phyloP scores from a whole-genome alignment of 2,113 vertebrate species.

The Dolichallabes microphthalmus region DNA sequence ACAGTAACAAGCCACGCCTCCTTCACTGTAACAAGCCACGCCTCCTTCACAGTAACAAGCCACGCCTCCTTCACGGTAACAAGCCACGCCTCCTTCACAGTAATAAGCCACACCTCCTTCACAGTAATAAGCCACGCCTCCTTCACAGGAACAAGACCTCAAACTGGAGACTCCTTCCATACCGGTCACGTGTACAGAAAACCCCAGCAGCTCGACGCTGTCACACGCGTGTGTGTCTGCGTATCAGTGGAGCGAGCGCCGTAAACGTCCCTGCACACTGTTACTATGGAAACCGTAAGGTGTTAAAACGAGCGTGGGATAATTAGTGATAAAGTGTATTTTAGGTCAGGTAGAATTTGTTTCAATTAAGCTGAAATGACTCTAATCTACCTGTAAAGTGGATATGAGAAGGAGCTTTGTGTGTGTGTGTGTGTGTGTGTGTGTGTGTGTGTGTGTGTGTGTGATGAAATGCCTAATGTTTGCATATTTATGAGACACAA shows the following conservation, averaged over 20 bases:
- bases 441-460: conserved; percentile 24
- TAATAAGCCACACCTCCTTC: too few relatives aligned
- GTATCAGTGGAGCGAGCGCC: not conserved
- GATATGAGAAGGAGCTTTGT: not conserved
- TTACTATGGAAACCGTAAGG: not conserved
- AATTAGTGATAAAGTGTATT: not conserved
- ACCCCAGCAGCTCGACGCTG: too few relatives aligned
- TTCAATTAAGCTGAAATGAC: conserved; percentile 1
- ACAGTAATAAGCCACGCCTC: not conserved
- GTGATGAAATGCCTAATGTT: conserved; percentile 41
- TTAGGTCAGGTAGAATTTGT: not conserved
- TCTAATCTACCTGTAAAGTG: not conserved
- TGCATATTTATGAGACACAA: conserved; percentile 58
- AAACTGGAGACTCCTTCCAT: not conserved
- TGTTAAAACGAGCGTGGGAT: not conserved
- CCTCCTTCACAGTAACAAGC: not conserved
- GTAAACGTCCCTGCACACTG: not conserved
- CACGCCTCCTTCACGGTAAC: not conserved
- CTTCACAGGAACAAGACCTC: not conserved
- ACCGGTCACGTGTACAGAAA: too few relatives aligned
- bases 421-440: conserved; percentile 24
- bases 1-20: too few relatives aligned
- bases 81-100: too few relatives aligned
- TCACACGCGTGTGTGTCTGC: not conserved
- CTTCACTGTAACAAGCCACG: not conserved